These are phyloP conservation scores for Phenacoccus solenopsis DNA, from an alignment of 1,140 invertebrate species.

Conservation along the genomic window DNA sequence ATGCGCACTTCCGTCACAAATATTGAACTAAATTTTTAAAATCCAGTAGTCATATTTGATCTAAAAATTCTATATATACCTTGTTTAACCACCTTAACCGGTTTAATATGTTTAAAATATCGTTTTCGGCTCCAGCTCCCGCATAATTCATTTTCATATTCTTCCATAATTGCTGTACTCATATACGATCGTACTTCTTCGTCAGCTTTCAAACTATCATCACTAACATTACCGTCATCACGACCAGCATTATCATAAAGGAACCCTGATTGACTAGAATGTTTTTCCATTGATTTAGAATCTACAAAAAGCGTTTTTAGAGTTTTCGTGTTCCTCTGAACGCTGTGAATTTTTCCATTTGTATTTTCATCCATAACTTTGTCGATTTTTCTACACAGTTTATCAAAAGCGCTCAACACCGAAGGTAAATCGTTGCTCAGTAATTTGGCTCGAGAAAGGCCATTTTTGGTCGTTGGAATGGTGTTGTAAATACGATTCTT, in stretches of 20 bases:
- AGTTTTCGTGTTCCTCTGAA: background rate
- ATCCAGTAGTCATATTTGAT: no score
- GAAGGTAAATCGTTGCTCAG: background rate
- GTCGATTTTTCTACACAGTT: background rate
- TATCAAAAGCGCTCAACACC: background rate
- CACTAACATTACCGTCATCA: constrained; percentile 24
- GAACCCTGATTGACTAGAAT: background rate
- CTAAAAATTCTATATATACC: background rate
- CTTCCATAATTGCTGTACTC: constrained; percentile 24
- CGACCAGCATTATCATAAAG: background rate
- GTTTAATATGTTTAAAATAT: constrained; percentile 18
- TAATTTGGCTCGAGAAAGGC: background rate
- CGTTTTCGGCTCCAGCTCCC: constrained; percentile 26
- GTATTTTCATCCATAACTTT: background rate
- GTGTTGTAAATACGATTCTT: background rate
- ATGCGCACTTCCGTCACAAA: no score
- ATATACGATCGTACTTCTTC: constrained; percentile 27
- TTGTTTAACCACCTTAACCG: background rate
- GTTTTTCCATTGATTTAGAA: background rate
- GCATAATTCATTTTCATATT: constrained; percentile 23
- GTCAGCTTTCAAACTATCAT: constrained; percentile 27
- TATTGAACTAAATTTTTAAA: no score
- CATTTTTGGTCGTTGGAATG: background rate
- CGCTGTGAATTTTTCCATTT: no score
- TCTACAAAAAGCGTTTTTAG: background rate